Evolutionary conservation across 2,888 invertebrate species (phyloP), one percentile per base, ranked within the genome.

Genomic region (Lydus trimaculatus): DNA sequence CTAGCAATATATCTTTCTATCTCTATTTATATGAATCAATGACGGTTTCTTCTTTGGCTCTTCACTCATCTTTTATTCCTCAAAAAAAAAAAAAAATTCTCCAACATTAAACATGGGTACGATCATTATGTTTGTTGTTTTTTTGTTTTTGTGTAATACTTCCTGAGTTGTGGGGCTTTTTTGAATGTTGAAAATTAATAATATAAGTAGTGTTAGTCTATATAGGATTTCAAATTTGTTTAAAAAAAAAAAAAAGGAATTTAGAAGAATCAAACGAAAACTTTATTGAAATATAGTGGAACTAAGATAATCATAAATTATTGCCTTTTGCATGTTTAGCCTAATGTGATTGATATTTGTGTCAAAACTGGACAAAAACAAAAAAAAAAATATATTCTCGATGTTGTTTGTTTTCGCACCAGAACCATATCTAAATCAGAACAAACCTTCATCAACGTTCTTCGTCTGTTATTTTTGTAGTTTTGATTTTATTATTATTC

Each of bases 261-360:
- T 63, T 36, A 31, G 9, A 20, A 56, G 25, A 56, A 56, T 25
- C 25, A 28, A 56, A 56, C 36, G 23, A 36, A 25, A 20, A 39
- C 28, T 25, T 9, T n/a, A 61, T 61, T 61, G 0, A 9, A 43
- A 67, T 36, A 58, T 33, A 60, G 60, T 61, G 60, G 31, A 76
- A 76, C 78, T 75, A 75, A 74, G 82, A 83, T 82, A 83, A 82
- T 83, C 83, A 83, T 78, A 78, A 78, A 77, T 76, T 80, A 82
- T 79, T 82, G 83, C 83, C 82, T 83, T 82, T 75, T 80, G 75
- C 67, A 73, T 73, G 68, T 65, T 66, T 73, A 70, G 70, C 67
- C 70, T 71, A 68, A 65, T 65, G 68, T 71, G 65, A 71, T 65
- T 66, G 68, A 68, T 67, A 36, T 58, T 64, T 64, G 58, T 69